Conservation (phyloP, 2,888 invertebrate genomes). For the Hymenopus coronatus region DNA sequence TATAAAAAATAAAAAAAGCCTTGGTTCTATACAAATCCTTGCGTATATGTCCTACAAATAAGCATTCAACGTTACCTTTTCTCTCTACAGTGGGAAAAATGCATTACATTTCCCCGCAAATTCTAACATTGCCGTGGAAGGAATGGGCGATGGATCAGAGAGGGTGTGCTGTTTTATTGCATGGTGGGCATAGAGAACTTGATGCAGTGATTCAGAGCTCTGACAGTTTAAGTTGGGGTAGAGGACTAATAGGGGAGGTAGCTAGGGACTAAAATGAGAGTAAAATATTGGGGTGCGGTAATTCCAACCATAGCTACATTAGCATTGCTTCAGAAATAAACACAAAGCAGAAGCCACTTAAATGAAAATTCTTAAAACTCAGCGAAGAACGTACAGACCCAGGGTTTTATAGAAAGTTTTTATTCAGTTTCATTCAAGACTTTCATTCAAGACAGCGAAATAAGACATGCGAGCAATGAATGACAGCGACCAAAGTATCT, state of each 20-base stretch:
- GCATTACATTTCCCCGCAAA: neutral
- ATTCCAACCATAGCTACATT: neutral
- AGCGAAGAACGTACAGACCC: neutral
- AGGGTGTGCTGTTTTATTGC: neutral
- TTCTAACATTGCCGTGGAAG: neutral
- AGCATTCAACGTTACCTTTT: neutral
- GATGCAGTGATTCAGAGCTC: neutral
- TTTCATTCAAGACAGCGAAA: too few species aligned
- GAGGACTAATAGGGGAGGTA: neutral
- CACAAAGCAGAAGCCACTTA: neutral
- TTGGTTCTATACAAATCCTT: too few species aligned
- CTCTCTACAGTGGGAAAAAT: neutral
- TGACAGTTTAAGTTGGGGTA: neutral
- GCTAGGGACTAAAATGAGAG: neutral
- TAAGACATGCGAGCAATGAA: too few species aligned
- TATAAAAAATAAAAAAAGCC: too few species aligned
- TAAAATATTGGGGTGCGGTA: neutral
- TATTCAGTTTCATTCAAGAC: neutral
- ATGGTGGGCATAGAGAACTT: neutral
- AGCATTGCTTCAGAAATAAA: neutral
- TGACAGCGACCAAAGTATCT: too few species aligned
- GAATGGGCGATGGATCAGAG: neutral
- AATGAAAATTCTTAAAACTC: neutral
- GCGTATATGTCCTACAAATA: neutral
- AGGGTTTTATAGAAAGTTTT: neutral